These are phyloP conservation scores for Dryococelus australis DNA, from an alignment of 2,888 invertebrate genomes.

Conservation along the genomic window DNA sequence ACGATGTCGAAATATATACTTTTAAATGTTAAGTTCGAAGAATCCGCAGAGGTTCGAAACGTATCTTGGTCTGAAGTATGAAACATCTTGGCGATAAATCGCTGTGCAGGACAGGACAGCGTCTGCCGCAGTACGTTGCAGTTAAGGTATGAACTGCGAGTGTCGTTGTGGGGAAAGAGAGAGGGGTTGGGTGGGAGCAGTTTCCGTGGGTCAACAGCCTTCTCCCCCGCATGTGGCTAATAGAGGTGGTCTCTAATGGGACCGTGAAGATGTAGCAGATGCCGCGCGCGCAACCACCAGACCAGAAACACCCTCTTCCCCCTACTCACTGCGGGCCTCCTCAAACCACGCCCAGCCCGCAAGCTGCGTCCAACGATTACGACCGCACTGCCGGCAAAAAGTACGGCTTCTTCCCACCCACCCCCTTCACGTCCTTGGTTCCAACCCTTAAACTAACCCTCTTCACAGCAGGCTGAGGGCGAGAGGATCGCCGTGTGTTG, in stretches of 20 bases:
- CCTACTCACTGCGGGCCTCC: conserved; percentile 3
- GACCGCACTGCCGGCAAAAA: neutral
- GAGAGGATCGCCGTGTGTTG: no score
- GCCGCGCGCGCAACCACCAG: neutral
- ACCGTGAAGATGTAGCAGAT: neutral
- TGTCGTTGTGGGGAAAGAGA: neutral
- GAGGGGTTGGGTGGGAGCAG: neutral
- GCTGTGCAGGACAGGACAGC: no score
- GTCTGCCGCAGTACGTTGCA: no score
- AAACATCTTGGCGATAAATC: no score
- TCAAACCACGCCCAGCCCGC: neutral
- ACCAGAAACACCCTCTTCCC: neutral
- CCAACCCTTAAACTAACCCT: neutral
- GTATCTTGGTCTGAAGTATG: no score
- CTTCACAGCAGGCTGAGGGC: neutral
- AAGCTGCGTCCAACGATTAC: neutral
- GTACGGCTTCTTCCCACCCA: neutral
- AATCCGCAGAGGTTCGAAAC: no score
- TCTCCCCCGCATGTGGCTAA: no score
- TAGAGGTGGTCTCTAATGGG: neutral
- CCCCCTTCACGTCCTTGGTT: neutral
- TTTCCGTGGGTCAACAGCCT: neutral
- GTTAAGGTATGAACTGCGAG: neutral
- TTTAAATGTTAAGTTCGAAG: no score
- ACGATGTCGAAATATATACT: no score